A percentile compares a stretch with the other conserved stretches of the same genome.
Evolutionary conservation across 2,113 vertebrate species (phyloP).

Genomic region (Rhinogobius similis): DNA sequence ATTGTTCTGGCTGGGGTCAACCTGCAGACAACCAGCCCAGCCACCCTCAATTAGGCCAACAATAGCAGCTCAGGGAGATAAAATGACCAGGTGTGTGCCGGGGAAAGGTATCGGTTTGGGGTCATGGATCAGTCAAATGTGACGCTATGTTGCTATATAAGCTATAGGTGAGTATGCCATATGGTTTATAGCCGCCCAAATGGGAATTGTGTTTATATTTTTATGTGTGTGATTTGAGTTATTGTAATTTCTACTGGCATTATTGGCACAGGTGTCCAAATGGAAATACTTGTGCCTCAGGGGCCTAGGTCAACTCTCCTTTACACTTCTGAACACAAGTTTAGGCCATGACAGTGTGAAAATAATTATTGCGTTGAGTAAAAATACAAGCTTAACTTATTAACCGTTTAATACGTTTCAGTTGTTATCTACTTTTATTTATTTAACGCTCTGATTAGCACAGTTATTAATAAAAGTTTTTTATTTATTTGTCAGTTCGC

Average conservation of each 20-base stretch:
- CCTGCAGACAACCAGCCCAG: constrained; percentile 54
- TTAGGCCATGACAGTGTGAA: background rate
- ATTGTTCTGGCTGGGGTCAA: constrained; percentile 76
- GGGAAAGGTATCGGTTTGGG: constrained; percentile 69
- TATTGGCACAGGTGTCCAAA: background rate
- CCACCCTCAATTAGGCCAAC: constrained; percentile 67
- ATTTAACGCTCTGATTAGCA: too few relatives aligned
- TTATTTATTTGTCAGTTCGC: too few relatives aligned
- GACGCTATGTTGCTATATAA: constrained; percentile 33
- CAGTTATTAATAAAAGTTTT: too few relatives aligned
- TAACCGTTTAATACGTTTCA: too few relatives aligned
- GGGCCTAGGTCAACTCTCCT: background rate
- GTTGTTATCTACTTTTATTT: too few relatives aligned
- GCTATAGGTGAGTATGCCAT: background rate
- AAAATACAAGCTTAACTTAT: background rate
- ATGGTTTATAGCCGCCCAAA: constrained; percentile 16
- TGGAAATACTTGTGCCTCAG: background rate
- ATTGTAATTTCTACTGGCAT: constrained; percentile 2
- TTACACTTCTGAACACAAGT: background rate
- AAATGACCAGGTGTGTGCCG: constrained; percentile 76
- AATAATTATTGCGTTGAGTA: background rate
- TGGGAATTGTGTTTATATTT: constrained; percentile 11
- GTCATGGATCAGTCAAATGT: constrained; percentile 72
- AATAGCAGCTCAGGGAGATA: constrained; percentile 66
- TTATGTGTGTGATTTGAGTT: constrained; percentile 1